Percentiles rank a stretch among this genome's conserved stretches.
Conservation (phyloP, 37 sponge, comb jelly and placozoan genomes). For the Agelas oroides region DNA sequence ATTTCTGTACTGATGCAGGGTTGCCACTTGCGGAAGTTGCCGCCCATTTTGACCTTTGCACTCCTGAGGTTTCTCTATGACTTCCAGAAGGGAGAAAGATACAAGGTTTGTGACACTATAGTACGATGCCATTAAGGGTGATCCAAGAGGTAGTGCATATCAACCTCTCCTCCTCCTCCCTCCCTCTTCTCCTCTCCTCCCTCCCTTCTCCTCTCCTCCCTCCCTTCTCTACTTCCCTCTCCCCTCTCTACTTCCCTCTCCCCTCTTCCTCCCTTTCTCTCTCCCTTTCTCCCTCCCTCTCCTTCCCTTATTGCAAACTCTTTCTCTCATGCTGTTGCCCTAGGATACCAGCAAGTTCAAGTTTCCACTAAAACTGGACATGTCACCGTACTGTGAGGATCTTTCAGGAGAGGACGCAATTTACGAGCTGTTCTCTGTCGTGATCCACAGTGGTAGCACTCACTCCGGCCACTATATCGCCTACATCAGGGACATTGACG, state of each 20-base stretch:
- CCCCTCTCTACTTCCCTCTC: too few species aligned
- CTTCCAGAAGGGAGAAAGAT: slow-evolving; percentile 82
- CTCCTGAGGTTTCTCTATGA: slow-evolving; percentile 91
- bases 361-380: slow-evolving; percentile 86
- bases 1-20: too few species aligned
- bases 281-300: too few species aligned
- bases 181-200: too few species aligned
- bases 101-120: slow-evolving; percentile 61
- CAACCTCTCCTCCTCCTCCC: too few species aligned
- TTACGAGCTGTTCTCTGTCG: slow-evolving; percentile 94
- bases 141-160: too few species aligned
- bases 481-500: slow-evolving; percentile 81
- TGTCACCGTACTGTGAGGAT: slow-evolving; percentile 78
- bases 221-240: background rate
- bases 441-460: slow-evolving; percentile 93
- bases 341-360: slow-evolving; percentile 79
- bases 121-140: too few species aligned
- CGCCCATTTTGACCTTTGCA: slow-evolving; percentile 85
- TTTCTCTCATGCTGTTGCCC: too few species aligned
- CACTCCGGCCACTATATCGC: slow-evolving; percentile 92
- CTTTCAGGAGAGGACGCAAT: background rate
- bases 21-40: slow-evolving; percentile 72
- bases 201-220: too few species aligned
- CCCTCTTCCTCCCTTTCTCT: too few species aligned
- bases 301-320: too few species aligned